Base-by-base conservation (phyloP, 2,113 vertebrate species). In the Otis tarda region DNA sequence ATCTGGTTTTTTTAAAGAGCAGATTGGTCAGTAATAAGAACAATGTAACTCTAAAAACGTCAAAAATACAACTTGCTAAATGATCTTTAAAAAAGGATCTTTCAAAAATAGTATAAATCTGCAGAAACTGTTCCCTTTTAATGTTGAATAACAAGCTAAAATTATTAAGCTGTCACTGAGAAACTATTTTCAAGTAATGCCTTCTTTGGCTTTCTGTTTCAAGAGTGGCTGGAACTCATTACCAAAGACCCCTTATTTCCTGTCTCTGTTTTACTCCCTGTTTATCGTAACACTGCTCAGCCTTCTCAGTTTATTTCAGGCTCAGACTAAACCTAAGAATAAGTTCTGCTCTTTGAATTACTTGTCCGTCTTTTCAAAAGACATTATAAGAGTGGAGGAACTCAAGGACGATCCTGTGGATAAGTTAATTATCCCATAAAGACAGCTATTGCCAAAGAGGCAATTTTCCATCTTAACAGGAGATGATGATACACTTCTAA, bases 211-310 rank as follows among this genome's bases (percentile, higher is more conserved):
- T 98, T 95, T 98, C 91, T 97, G 96, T 96, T 98, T 97, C 97
- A 97, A 97, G 97, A 96, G 97, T 96, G 97, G 94, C 98, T 98
- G 98, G 98, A 98, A 98, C 97, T 98, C 98, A 98, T 98, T 98
- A 98, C 93, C 17, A 89, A 97, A 97, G 98, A 98, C 98, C 98
- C 98, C 96, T 69, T 96, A 97, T 97, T 98, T 98, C 98, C 98
- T 98, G 98, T 98, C 97, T 97, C 97, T 73, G 91, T 96, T 96
- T 89, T 94, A 75, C 95, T 97, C 95, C 59, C 93, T 97, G 93
- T 97, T 97, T 98, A 97, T 95, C 60, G 56, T 96, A 95, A 92
- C 94, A 92, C 95, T 97, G 91, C 95, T 94, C 97, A 97, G 97
- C 81, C 69, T 97, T 97, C 97, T 96, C 95, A 59, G 96, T 98